phyloP scores from a whole-genome alignment of 2,797 vertebrate genomes.

The Coregonus suidteri region DNA sequence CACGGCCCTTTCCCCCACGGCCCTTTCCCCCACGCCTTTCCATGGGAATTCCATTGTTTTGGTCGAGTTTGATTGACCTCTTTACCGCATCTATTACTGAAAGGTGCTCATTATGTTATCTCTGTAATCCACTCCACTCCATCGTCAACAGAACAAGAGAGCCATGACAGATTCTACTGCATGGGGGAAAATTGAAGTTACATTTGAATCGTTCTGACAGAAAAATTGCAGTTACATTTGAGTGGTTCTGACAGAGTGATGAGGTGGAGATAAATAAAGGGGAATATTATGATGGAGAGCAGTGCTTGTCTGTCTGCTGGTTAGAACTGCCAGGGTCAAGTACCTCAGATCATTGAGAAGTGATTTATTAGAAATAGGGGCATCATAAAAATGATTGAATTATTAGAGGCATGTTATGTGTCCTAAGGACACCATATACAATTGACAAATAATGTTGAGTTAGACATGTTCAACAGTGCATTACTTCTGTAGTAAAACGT shows the following conservation, averaged over 20 bases:
- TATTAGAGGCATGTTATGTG: neutral
- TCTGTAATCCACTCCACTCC: constrained; percentile 63
- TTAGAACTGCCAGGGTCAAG: neutral
- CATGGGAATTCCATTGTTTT: too few relatives aligned
- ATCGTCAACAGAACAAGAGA: constrained; percentile 64
- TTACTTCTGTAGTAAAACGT: neutral
- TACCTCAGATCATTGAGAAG: constrained; percentile 10
- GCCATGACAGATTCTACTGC: constrained; percentile 40
- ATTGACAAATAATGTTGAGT: neutral
- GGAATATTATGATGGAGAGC: neutral
- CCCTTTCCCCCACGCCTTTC: too few relatives aligned
- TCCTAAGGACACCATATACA: neutral
- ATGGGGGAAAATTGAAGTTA: constrained; percentile 50
- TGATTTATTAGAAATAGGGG: constrained; percentile 19
- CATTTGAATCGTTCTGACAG: constrained; percentile 43
- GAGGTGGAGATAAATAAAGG: neutral
- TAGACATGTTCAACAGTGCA: neutral
- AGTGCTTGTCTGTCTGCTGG: constrained; percentile 16
- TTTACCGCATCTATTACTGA: too few relatives aligned
- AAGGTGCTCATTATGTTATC: constrained; percentile 71
- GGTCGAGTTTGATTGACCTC: too few relatives aligned
- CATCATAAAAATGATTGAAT: neutral
- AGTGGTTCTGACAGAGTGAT: constrained; percentile 3
- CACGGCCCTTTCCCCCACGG: too few relatives aligned
- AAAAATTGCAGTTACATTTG: neutral